Evolutionary conservation across 2,888 invertebrate species (phyloP).

Genomic region (Melieria picta): DNA sequence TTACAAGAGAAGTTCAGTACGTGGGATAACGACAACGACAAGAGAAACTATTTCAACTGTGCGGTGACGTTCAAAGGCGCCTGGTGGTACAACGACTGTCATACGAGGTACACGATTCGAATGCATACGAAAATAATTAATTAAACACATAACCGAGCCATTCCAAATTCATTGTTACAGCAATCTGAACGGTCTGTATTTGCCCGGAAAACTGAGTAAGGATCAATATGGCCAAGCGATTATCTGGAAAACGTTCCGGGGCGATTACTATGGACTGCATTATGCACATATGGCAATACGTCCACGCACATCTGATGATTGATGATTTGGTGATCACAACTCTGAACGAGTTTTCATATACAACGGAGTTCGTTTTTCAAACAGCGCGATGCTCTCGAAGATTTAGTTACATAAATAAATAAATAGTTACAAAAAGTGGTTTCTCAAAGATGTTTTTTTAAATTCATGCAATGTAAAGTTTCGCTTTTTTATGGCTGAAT

Average conservation of each 20-base stretch:
- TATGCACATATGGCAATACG: constrained; percentile 4
- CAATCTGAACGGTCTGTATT: not conserved
- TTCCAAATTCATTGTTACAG: not conserved
- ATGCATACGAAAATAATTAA: not conserved
- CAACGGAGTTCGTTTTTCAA: too few relatives aligned
- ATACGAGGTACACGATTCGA: not conserved
- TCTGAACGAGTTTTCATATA: too few relatives aligned
- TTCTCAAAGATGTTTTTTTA: too few relatives aligned
- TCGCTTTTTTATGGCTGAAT: too few relatives aligned
- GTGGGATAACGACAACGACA: constrained; percentile 1
- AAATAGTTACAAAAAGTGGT: too few relatives aligned
- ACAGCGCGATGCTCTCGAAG: too few relatives aligned
- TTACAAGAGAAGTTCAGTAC: not conserved
- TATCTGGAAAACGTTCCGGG: not conserved
- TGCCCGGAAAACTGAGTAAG: not conserved
- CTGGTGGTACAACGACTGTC: not conserved
- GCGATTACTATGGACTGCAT: not conserved
- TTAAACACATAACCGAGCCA: fast-evolving
- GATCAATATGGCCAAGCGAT: not conserved
- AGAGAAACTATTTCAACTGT: not conserved
- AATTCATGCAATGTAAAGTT: too few relatives aligned
- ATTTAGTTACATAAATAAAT: too few relatives aligned
- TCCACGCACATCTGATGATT: too few relatives aligned
- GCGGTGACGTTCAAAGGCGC: not conserved
- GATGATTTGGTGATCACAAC: too few relatives aligned